These are phyloP conservation scores for Axea sp. DNA, from an alignment of 2,888 invertebrate genomes.

Conservation along the genomic window DNA sequence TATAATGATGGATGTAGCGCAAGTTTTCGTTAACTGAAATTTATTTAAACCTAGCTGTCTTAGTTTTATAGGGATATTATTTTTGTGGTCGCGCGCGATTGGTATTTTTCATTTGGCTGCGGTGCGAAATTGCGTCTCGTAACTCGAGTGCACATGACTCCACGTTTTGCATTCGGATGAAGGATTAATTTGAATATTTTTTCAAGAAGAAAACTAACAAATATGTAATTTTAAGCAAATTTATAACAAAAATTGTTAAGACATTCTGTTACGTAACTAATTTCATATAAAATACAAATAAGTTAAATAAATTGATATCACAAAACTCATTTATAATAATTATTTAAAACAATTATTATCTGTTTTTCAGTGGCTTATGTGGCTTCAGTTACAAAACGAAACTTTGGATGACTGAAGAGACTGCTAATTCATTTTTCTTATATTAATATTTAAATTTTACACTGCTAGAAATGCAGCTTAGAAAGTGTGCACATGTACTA, in stretches of 20 bases:
- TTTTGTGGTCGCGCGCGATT: constrained; percentile 35
- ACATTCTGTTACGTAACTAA: constrained; percentile 3
- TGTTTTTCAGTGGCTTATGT: no score
- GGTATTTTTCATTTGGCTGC: constrained; percentile 45
- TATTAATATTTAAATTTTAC: no score
- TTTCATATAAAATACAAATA: background rate
- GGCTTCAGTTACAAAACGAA: no score
- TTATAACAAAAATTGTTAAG: constrained; percentile 7
- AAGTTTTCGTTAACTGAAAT: constrained; percentile 24
- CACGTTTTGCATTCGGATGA: constrained; percentile 48
- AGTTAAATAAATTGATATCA: no score
- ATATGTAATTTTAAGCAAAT: constrained; percentile 2
- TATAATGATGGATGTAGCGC: constrained; percentile 12
- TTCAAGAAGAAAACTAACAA: constrained; percentile 8
- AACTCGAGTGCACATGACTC: constrained; percentile 46
- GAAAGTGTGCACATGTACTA: no score
- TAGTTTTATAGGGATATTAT: constrained; percentile 37
- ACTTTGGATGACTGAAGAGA: no score
- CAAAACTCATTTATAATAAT: no score
- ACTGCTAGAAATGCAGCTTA: no score
- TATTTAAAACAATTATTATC: no score
- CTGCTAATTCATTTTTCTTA: no score
- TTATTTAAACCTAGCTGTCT: constrained; percentile 21
- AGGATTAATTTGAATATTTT: constrained; percentile 49
- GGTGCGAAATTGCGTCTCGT: constrained; percentile 43